Evolutionary conservation across 2,113 vertebrate genomes (phyloP), one percentile per base, ranked within the genome.

Genomic region (Sclerurus mexicanus): DNA sequence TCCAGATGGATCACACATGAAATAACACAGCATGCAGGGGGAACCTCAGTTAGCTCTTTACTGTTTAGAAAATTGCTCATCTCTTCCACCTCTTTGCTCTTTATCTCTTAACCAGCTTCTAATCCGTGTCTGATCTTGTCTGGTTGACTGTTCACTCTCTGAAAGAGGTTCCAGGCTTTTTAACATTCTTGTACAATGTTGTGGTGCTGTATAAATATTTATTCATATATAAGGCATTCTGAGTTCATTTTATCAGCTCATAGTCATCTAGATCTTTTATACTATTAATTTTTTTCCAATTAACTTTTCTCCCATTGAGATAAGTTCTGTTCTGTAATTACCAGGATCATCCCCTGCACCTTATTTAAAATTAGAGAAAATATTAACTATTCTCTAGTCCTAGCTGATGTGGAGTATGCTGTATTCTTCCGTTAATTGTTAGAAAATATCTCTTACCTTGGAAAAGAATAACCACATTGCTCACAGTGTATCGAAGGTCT

Each of bases 251-350:
- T 92, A 96, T 92, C 93, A 93, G 75, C 20, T 88, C 39, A 84
- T 37, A 80, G 64, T 64, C 42, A 92, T 72, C 72, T 74, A 69
- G 35, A 50, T 74, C n/a, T 63, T 90, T 80, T 80, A 90, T 67
- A 90, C 67, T 53, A 82, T 56, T 87, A 76, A 25, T 73, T 76
- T 91, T 93, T 96, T 94, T 90, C 85, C 68, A 97, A 81, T 94
- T 96, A 93, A 90, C 68, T 90, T 86, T 80, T 74, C 47, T 67
- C 72, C 64, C 30, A 86, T 24, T 68, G 68, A 92, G 82, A 88
- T 74, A 93, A 96, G 56, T 94, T 90, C 37, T 8, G 15, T 79
- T 95, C 88, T 84, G 47, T 68, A 94, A 95, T 96, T 93, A 90
- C 39, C 35, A 68, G 85, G 76, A 83, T 92, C 93, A 94, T 59